Base-by-base conservation (phyloP, 1,140 invertebrate genomes). In the Carcinoscorpius rotundicauda region DNA sequence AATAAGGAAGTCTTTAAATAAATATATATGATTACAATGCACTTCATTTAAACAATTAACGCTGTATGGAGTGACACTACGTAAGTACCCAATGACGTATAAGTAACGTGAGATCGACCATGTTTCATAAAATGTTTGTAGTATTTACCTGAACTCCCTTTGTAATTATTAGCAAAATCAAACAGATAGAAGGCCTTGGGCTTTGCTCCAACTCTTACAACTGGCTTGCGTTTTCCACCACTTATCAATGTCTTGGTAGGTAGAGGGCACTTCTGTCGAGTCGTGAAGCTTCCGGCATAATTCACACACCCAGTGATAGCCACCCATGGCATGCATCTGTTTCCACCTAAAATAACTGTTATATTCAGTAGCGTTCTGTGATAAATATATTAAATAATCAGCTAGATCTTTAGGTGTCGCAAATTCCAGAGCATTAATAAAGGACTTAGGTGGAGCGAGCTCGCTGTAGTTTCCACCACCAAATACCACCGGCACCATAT, bases 401-500 rank as follows among this genome's bases (percentile, higher is more conserved):
- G 72, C 72, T 29, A 73, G 64, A 3, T 49, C 58, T 57, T 66
- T 62, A 4, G 66, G 68, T 5, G 29, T 50, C 3, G n/a, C 6
- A 58, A 69, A 73, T 11, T 71, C 60, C 56, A 62, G 29, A 3
- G 67, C 72, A 53, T 70, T 68, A 51, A 73, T 70, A n/a, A 67
- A 65, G 6, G 71, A 72, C 48, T 66, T 61, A 52, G 57, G 60
- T 6, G 73, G 73, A 9, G 64, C 61, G 8, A 70, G 53, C 4
- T 49, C 29, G 3, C 53, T 49, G 63, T 79, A 76, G 6, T 75
- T 71, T 0, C 69, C 71, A n/a, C 72, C 78, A 6, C 78, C 78
- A 67, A 78, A 73, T 0, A 76, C 77, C 5, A 80, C 71, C 0
- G 78, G 78, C 9, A 80, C 66, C 3, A 76, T 73, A 62, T 76